Conservation (phyloP, 2,888 invertebrate genomes). For the Diploptera punctata region DNA sequence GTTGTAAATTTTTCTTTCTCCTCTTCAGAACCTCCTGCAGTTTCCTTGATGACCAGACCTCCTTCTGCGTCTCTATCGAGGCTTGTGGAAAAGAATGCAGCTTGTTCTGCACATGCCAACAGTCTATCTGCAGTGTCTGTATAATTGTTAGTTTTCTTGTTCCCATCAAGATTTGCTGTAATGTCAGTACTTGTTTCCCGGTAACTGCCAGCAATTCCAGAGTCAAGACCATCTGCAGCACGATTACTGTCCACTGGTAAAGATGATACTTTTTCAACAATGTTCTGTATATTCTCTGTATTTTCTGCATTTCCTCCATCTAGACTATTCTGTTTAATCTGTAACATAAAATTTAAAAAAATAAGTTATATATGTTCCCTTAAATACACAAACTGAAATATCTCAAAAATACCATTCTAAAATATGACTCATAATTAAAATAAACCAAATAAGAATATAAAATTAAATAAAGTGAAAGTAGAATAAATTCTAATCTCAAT, state of each 20-base stretch:
- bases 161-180: background rate
- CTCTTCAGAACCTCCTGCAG: conserved; percentile 18
- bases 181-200: conserved; percentile 30
- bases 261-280: background rate
- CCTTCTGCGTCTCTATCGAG: conserved; percentile 12
- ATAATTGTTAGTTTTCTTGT: conserved; percentile 8
- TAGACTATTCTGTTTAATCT: conserved; percentile 50
- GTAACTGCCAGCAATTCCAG: conserved; percentile 45
- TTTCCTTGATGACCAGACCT: background rate
- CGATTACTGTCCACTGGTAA: conserved; percentile 38
- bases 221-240: conserved; percentile 41
- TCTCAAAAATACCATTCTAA: background rate
- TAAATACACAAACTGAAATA: too few species aligned
- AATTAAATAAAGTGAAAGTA: too few species aligned
- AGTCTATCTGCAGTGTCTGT: conserved; percentile 1
- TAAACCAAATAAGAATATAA: too few species aligned
- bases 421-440: too few species aligned
- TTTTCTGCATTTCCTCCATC: conserved; percentile 49
- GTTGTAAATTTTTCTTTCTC: conserved; percentile 35
- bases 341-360: conserved; percentile 19
- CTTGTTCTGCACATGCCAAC: conserved; percentile 13
- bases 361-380: background rate
- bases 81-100: background rate
- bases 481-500: too few species aligned
- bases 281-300: conserved; percentile 15